phyloP scores from a whole-genome alignment of 2,113 vertebrate species.

The Gallinago undulata region DNA sequence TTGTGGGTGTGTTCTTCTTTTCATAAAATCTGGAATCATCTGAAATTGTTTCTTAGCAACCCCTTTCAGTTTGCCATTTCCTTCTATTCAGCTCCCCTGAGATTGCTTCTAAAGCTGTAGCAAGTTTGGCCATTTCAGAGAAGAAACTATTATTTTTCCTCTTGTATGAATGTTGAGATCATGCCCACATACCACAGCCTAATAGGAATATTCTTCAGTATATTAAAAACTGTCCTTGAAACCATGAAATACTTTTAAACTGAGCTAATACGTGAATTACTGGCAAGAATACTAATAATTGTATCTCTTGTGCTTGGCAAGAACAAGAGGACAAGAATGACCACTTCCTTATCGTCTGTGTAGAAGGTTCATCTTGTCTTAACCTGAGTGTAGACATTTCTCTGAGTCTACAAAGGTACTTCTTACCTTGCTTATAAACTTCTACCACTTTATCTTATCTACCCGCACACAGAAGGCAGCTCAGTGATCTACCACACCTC shows the following conservation, averaged over 20 bases:
- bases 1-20: neutral
- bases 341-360: neutral
- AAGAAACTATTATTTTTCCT: neutral
- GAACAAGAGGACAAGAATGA: neutral
- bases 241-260: constrained; percentile 8
- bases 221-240: constrained; percentile 19
- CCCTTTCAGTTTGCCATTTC: neutral
- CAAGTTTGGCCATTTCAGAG: neutral
- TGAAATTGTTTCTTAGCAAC: constrained; percentile 54
- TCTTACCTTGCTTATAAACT: neutral
- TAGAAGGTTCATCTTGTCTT: neutral
- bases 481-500: neutral
- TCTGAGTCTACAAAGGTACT: neutral
- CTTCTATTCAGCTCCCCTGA: neutral
- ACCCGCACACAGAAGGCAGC: neutral
- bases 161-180: neutral
- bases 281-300: constrained; percentile 1
- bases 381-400: neutral
- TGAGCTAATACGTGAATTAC: neutral
- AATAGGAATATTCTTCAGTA: neutral
- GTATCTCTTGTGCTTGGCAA: neutral
- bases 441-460: neutral
- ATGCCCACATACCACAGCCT: neutral
- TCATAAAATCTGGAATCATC: neutral
- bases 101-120: neutral